Evolutionary conservation across 2,888 invertebrate species (phyloP), one percentile per base, ranked within the genome.

Genomic region (Eupithecia exiguata): DNA sequence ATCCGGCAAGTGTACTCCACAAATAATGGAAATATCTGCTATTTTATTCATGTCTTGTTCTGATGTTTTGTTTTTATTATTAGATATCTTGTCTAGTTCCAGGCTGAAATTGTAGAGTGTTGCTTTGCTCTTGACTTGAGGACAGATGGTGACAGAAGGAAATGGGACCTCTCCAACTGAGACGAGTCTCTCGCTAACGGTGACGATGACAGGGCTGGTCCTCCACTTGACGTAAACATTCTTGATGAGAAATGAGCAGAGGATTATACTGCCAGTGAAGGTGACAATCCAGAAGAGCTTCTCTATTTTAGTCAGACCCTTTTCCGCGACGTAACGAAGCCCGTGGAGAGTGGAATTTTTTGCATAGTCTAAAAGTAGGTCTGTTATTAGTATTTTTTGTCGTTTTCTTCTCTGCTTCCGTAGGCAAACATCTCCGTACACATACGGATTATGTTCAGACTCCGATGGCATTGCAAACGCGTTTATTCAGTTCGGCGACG

Each of bases 131-230:
- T 65, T 89, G 30, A 81, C 77, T 75, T 86, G 83, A 0, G 89
- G 89, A 68, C 89, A 89, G 67, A 89, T 87, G 14, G 88, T 87
- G 67, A 25, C 16, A 43, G 14, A 75, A 18, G n/a, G 89, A 76
- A 89, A 89, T 5, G 89, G 89, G 0, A 90, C 86, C 87, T 89
- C 77, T 18, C 83, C 75, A 0, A 88, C 90, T 0, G 86, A 80
- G 0, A 88, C 78, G 16, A 87, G 78, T 49, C 81, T 79, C 46
- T 87, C 90, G 61, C 79, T 74, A 21, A 67, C 73, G 40, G 73
- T 71, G 14, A 71, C 76, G 40, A 75, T 73, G 25, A 76, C 61
- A 7, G 76, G 76, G 53, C 74, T 74, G 9, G 70, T 70, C 36
- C 21, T 71, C 71, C 75, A 78, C 70, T 78, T 74, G 40, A 53